Percentiles rank a stretch among this genome's conserved stretches.
These are phyloP conservation scores for Oligia fasciuncula DNA, from an alignment of 2,888 invertebrate species.

Conservation along the genomic window DNA sequence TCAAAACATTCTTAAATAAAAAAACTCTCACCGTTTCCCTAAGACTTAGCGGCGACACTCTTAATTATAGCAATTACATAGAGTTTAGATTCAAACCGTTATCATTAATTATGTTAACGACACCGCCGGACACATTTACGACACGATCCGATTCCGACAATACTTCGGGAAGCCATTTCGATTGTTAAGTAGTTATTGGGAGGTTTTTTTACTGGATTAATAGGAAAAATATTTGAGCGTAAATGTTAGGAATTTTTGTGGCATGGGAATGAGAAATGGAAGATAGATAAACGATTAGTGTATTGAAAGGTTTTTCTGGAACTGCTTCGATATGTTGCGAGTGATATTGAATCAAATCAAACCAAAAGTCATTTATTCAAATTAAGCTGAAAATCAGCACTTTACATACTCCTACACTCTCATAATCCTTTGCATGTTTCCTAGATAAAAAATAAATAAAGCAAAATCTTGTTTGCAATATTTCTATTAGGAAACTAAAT, in stretches of 20 bases:
- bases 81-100: slow-evolving; percentile 61
- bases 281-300: neutral
- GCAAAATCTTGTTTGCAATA: too few species aligned
- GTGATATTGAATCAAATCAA: too few species aligned
- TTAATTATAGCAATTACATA: slow-evolving; percentile 65
- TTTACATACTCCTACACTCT: too few species aligned
- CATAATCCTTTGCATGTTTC: too few species aligned
- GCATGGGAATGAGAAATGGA: neutral
- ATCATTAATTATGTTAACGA: slow-evolving; percentile 65
- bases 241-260: slow-evolving; percentile 27
- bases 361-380: too few species aligned
- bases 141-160: slow-evolving; percentile 54
- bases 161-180: slow-evolving; percentile 54
- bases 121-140: slow-evolving; percentile 59
- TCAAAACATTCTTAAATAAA: slow-evolving; percentile 2
- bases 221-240: slow-evolving; percentile 26
- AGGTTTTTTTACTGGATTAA: slow-evolving; percentile 42
- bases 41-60: slow-evolving; percentile 50
- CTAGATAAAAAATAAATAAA: too few species aligned
- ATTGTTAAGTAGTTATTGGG: slow-evolving; percentile 58
- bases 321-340: neutral
- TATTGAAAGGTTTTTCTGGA: neutral
- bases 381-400: too few species aligned
- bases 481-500: too few species aligned
- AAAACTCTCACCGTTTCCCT: slow-evolving; percentile 25